phyloP scores from a whole-genome alignment of 2,888 invertebrate genomes.

The Abrostola tripartita region DNA sequence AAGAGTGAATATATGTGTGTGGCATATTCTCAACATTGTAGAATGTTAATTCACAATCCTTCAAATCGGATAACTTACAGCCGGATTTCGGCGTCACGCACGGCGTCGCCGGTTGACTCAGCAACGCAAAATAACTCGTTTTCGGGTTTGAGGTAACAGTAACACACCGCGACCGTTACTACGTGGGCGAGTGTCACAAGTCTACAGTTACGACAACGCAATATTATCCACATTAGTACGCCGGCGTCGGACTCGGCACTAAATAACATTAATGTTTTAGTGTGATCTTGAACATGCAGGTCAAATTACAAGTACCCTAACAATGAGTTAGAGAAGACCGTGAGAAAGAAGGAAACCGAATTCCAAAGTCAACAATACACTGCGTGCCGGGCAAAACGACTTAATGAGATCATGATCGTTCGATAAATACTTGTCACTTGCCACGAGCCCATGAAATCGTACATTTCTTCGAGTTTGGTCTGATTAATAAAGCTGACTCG shows the following conservation, averaged over 20 bases:
- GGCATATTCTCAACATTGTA: conserved; percentile 10
- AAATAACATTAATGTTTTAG: conserved; percentile 53
- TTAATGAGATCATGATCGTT: conserved; percentile 34
- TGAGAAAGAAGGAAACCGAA: conserved; percentile 56
- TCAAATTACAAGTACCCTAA: conserved; percentile 62
- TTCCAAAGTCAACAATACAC: conserved; percentile 40
- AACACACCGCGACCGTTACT: conserved; percentile 78
- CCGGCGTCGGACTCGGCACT: conserved; percentile 47
- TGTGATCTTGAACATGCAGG: conserved; percentile 68
- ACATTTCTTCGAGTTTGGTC: conserved; percentile 31
- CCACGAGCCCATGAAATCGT: conserved; percentile 36
- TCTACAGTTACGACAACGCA: conserved; percentile 62
- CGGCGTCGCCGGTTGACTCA: conserved; percentile 68
- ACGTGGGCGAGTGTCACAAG: conserved; percentile 75
- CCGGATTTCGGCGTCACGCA: conserved; percentile 63
- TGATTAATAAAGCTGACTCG: conserved; percentile 48
- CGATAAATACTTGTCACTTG: conserved; percentile 24
- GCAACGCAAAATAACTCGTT: conserved; percentile 79
- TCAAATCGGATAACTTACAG: conserved; percentile 60
- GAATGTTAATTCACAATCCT: conserved; percentile 32
- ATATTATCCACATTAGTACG: conserved; percentile 62
- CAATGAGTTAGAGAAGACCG: conserved; percentile 61
- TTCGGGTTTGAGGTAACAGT: conserved; percentile 78
- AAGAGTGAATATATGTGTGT: conserved; percentile 21
- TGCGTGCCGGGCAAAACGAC: conserved; percentile 36